phyloP scores from a whole-genome alignment of 2,888 invertebrate genomes.

The Hedya salicella region DNA sequence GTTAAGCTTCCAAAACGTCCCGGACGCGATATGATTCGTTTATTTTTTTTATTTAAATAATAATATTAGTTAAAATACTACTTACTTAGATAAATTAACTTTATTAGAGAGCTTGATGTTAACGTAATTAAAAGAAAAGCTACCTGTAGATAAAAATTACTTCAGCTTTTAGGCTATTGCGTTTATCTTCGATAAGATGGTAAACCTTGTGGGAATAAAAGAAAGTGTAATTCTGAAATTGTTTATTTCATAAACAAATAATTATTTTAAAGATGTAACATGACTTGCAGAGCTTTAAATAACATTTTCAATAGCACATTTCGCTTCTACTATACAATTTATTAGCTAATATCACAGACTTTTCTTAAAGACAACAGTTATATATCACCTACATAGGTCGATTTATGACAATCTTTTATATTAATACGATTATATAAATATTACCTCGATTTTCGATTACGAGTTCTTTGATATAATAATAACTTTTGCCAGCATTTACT shows the following conservation, averaged over 20 bases:
- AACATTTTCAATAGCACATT: constrained; percentile 61
- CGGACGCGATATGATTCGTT: too few species aligned
- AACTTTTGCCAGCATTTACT: neutral
- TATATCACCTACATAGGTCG: constrained; percentile 44
- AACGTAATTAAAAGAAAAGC: too few species aligned
- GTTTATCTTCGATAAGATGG: neutral
- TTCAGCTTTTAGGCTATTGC: too few species aligned
- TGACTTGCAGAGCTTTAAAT: constrained; percentile 66
- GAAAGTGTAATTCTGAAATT: constrained; percentile 56
- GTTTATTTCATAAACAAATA: constrained; percentile 80
- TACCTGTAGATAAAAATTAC: too few species aligned
- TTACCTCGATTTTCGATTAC: neutral
- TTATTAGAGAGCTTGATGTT: too few species aligned
- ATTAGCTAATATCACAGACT: constrained; percentile 77
- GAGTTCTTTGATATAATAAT: neutral
- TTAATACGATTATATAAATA: constrained; percentile 32
- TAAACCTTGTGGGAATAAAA: constrained; percentile 34
- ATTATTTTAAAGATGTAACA: constrained; percentile 72
- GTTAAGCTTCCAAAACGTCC: too few species aligned
- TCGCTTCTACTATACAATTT: constrained; percentile 57
- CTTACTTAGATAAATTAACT: too few species aligned
- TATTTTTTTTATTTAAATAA: too few species aligned
- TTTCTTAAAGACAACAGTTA: constrained; percentile 54
- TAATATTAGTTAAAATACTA: too few species aligned
- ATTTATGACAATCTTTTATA: constrained; percentile 23